Percentiles rank a stretch among this genome's conserved stretches.
Evolutionary conservation across 1,140 invertebrate species (phyloP).

Genomic region (Teleopsis dalmanni): DNA sequence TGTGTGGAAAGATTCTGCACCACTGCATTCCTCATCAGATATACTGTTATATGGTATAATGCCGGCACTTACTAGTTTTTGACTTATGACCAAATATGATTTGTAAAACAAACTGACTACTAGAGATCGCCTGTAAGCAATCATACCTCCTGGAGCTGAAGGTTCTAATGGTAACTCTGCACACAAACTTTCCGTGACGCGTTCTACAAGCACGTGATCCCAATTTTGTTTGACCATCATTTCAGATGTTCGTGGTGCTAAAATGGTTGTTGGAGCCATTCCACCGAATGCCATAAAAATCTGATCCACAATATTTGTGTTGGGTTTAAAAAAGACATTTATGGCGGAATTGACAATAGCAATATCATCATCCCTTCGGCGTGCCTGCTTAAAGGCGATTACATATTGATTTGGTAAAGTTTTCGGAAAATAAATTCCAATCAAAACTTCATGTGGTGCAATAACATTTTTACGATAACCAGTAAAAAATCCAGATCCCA

Average conservation of each 20-base stretch:
- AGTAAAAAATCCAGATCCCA: constrained; percentile 82
- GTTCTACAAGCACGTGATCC: constrained; percentile 62
- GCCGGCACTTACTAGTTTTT: constrained; percentile 48
- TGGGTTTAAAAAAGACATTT: constrained; percentile 54
- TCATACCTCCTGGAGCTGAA: constrained; percentile 85
- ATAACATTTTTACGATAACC: constrained; percentile 78
- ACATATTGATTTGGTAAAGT: constrained; percentile 66
- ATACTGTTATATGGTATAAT: constrained; percentile 40
- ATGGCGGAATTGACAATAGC: constrained; percentile 87
- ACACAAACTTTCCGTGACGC: constrained; percentile 55
- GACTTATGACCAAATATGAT: constrained; percentile 67
- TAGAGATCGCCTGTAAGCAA: constrained; percentile 72
- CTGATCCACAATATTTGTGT: constrained; percentile 52
- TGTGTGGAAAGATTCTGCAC: constrained; percentile 57
- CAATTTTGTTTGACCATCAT: constrained; percentile 60
- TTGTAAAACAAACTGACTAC: constrained; percentile 86
- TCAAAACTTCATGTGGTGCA: constrained; percentile 67
- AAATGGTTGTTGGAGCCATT: constrained; percentile 80
- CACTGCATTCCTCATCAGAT: constrained; percentile 45
- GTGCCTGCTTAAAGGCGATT: constrained; percentile 86
- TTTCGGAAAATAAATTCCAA: constrained; percentile 60
- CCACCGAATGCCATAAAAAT: constrained; percentile 75
- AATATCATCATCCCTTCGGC: constrained; percentile 88
- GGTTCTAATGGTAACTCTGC: constrained; percentile 69
- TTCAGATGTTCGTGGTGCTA: constrained; percentile 62